Base-by-base conservation (phyloP, 2,888 invertebrate genomes). In the Ophonus ardosiacus region DNA sequence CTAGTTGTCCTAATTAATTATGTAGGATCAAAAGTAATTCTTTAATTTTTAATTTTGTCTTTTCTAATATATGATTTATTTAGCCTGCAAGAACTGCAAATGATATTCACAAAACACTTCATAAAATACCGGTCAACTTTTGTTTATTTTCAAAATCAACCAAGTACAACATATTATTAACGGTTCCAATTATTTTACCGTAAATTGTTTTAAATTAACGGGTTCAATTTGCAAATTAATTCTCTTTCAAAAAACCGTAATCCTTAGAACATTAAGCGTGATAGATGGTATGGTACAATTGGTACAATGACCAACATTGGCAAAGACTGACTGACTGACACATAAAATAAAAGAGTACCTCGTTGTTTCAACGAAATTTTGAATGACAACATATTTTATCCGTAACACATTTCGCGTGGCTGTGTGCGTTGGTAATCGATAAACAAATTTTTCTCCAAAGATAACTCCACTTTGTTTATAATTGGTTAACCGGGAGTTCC, bases 131-230 rank as follows among this genome's bases (percentile, higher is more conserved):
- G 68, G 68, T 68, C 68, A 68, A 43, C 71, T 8, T 74, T 43
- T 74, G 71, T 74, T 74, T 74, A 74, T 74, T 74, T 74, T 43
- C 71, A 74, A 74, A 74, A 74, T 43, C 43, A 74, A 4, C 71
- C 40, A 74, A 74, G 71, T 74, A 74, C 17, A 43, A 74, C 71
- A 40, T 40, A 74, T 74, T 74, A 74, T 74, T 74, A 74, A 74
- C 71, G 71, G 71, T 74, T 43, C 71, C 71, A 74, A 74, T 74
- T 74, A 74, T 74, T 74, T 74, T 74, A 74, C 71, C 40, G 71
- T 74, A 68, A 68, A 68, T 68, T 68, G 38, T 68, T 68, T 68
- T 38, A 68, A 68, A 74, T 74, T 74, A 74, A 74, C 71, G 71
- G 71, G 17, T 43, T 74, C 68, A 74, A 74, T 74, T 74, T 74